Percentiles rank a stretch among this genome's conserved stretches.
Evolutionary conservation across 1,140 invertebrate species (phyloP).

Genomic region (Lordiphosa mommai): DNA sequence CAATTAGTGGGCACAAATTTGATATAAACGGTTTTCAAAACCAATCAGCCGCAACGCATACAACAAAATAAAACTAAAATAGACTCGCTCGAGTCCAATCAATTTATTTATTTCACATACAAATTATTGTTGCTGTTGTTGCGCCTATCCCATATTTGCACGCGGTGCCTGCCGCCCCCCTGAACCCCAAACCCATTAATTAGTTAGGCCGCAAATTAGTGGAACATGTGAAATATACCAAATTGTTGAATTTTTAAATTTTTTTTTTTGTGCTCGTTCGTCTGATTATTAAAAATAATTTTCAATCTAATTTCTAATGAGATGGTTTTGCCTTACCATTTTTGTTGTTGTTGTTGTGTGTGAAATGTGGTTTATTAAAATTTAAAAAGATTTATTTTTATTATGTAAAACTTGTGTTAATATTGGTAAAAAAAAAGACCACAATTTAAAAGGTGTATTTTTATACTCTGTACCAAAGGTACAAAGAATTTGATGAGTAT

Average conservation of each 20-base stretch:
- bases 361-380: no score
- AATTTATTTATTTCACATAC: slow-evolving; percentile 59
- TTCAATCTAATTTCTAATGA: slow-evolving; percentile 66
- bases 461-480: no score
- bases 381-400: no score
- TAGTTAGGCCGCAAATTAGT: slow-evolving; percentile 72
- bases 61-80: slow-evolving; percentile 7
- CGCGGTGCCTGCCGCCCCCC: slow-evolving; percentile 1
- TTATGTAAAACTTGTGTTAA: no score
- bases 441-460: no score
- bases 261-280: slow-evolving; percentile 5
- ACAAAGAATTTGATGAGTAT: no score
- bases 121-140: slow-evolving; percentile 11
- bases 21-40: slow-evolving; percentile 29
- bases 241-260: slow-evolving; percentile 1
- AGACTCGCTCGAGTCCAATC: slow-evolving; percentile 48
- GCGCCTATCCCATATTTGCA: slow-evolving; percentile 13
- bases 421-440: no score
- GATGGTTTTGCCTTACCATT: slow-evolving; percentile 40
- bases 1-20: slow-evolving; percentile 67
- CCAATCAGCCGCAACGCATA: slow-evolving; percentile 51
- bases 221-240: slow-evolving; percentile 38
- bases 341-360: no score
- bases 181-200: slow-evolving; percentile 54
- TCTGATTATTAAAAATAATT: slow-evolving; percentile 59